A percentile compares a stretch with the other conserved stretches of the same genome.
These are phyloP conservation scores for Stomatorhinus ivindoensis DNA, from an alignment of 2,113 vertebrate species.

Conservation along the genomic window DNA sequence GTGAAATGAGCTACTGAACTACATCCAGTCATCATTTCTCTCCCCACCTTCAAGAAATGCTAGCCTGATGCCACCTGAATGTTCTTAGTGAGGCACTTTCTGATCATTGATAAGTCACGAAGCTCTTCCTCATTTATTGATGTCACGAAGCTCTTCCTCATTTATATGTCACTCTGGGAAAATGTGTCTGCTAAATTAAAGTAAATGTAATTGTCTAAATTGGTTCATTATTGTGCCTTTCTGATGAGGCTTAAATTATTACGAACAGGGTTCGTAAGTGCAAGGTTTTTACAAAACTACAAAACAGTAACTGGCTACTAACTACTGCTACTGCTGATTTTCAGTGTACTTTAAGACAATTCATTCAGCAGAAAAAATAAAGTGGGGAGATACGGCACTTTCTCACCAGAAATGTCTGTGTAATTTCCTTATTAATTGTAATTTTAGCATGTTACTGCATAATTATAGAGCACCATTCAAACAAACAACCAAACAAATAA, in stretches of 20 bases:
- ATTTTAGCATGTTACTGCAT: neutral
- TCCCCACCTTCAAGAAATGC: too few relatives aligned
- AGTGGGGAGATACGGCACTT: neutral
- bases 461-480: neutral
- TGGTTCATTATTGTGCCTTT: neutral
- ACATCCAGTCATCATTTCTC: too few relatives aligned
- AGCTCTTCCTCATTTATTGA: too few relatives aligned
- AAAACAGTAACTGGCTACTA: neutral
- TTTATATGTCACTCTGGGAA: neutral
- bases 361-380: neutral
- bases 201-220: slow-evolving; percentile 7
- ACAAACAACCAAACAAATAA: neutral
- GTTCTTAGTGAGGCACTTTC: neutral
- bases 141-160: too few relatives aligned
- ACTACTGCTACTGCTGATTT: neutral
- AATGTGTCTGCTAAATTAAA: neutral
- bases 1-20: too few relatives aligned
- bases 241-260: neutral
- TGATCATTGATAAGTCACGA: neutral
- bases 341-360: neutral
- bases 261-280: neutral
- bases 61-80: neutral
- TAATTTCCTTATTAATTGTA: neutral
- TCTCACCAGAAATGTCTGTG: neutral
- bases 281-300: neutral